Conservation (phyloP, 2,797 vertebrate genomes). For the Ctenochaetus hawaiiensis region DNA sequence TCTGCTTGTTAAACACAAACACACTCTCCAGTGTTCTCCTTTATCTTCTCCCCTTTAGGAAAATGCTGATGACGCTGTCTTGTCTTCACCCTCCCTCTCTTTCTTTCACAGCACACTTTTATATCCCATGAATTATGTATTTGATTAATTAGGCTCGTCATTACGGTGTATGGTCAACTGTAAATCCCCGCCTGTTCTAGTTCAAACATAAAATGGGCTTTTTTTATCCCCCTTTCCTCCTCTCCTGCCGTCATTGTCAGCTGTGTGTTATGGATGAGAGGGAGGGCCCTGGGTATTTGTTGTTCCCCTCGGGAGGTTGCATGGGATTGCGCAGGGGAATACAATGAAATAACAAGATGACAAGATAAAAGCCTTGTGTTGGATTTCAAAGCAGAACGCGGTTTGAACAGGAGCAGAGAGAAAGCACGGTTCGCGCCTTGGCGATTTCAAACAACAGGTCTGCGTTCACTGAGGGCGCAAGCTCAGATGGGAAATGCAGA, state of each 20-base stretch:
- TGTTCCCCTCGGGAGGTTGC: slow-evolving; percentile 66
- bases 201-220: slow-evolving; percentile 68
- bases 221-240: slow-evolving; percentile 15
- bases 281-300: slow-evolving; percentile 65
- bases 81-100: slow-evolving; percentile 18
- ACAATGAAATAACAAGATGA: slow-evolving; percentile 81
- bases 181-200: slow-evolving; percentile 61
- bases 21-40: slow-evolving; percentile 17
- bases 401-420: slow-evolving; percentile 53
- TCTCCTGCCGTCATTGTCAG: slow-evolving; percentile 46
- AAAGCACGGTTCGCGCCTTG: slow-evolving; percentile 35
- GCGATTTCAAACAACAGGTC: slow-evolving; percentile 51
- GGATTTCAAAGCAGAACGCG: slow-evolving; percentile 76
- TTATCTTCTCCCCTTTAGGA: slow-evolving; percentile 27
- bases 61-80: slow-evolving; percentile 66
- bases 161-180: slow-evolving; percentile 71
- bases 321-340: slow-evolving; percentile 62
- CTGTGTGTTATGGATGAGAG: slow-evolving; percentile 69
- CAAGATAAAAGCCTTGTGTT: slow-evolving; percentile 79
- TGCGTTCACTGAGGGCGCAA: slow-evolving; percentile 18
- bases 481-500: neutral
- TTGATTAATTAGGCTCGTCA: slow-evolving; percentile 78
- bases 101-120: slow-evolving; percentile 50
- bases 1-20: slow-evolving; percentile 28
- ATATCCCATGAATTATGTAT: slow-evolving; percentile 78